Evolutionary conservation across 2,113 vertebrate genomes (phyloP), one percentile per base, ranked within the genome.

Genomic region (Rhipidura dahli): DNA sequence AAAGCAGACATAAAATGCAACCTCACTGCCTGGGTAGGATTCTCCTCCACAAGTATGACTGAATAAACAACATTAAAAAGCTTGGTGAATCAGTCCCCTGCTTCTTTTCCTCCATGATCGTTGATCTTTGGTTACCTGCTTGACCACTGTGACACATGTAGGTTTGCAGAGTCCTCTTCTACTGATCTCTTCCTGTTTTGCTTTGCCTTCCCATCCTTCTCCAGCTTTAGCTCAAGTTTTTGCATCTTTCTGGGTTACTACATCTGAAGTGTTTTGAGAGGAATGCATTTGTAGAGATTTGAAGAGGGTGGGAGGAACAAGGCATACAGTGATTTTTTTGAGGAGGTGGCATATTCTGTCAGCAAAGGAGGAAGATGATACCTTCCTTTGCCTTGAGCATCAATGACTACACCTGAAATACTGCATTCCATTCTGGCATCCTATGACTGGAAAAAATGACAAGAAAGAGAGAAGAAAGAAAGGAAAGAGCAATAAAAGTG

Each of bases 1-100:
- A 94, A 93, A 65, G 71, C 56, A 85, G 88, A 94, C 10, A n/a
- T 81, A 83, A 95, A 90, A 88, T 45, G 69, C 65, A 93, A 14
- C 65, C 73, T 89, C 27, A 5, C 65, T 85, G 65, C 78, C 57
- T 84, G 40, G 61, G 76, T 82, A 79, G 78, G 44, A 71, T 75
- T 91, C 69, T 60, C 60, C 70, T 93, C 37, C 70, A 24, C 56
- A 73, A 73, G 27, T 45, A 64, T 13, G 39, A 82, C 1, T 77
- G 59, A 77, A 80, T 49, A 40, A 11, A 49, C 11, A 57, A 33
- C 45, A 75, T 28, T 42, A 35, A 90, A 69, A 40, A 77, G 10
- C 42, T 45, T 66, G 39, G 39, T 53, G 23, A 91, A 68, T 90
- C 31, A 40, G 19, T 57, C 35, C n/a, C 11, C 44, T 59, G 18